Percentiles rank a stretch among this genome's conserved stretches.
phyloP scores from a whole-genome alignment of 1,140 invertebrate genomes.

The Periplaneta americana region DNA sequence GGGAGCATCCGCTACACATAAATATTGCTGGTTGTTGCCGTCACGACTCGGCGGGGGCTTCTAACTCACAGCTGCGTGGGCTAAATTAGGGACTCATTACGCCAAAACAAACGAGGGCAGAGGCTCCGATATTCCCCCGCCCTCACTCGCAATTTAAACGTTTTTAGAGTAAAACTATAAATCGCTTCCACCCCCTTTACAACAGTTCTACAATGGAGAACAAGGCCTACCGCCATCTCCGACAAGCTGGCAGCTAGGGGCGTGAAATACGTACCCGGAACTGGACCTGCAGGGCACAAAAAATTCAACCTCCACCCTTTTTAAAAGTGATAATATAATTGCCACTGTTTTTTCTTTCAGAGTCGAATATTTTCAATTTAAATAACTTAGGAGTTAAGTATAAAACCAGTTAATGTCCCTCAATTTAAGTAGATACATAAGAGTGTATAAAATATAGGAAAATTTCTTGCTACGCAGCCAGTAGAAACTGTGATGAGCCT shows the following conservation, averaged over 20 bases:
- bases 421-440: too few species aligned
- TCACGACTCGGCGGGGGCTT: not conserved
- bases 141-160: not conserved
- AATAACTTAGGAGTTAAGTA: too few species aligned
- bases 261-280: not conserved
- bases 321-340: not conserved
- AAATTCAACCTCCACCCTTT: not conserved
- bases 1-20: not conserved
- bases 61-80: not conserved
- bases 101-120: not conserved
- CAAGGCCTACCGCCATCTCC: not conserved
- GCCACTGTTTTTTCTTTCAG: not conserved
- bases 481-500: not conserved
- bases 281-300: not conserved
- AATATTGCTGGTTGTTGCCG: not conserved
- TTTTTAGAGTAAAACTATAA: not conserved
- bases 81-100: constrained; percentile 9
- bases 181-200: not conserved
- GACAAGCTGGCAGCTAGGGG: not conserved
- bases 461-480: not conserved
- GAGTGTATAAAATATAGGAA: too few species aligned
- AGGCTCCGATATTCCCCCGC: not conserved
- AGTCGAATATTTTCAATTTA: not conserved
- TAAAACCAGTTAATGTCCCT: too few species aligned
- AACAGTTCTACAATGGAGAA: not conserved